Percentiles rank a stretch among this genome's conserved stretches.
These are phyloP conservation scores for Rhynchotus rufescens DNA, from an alignment of 2,797 vertebrate species.

Conservation along the genomic window DNA sequence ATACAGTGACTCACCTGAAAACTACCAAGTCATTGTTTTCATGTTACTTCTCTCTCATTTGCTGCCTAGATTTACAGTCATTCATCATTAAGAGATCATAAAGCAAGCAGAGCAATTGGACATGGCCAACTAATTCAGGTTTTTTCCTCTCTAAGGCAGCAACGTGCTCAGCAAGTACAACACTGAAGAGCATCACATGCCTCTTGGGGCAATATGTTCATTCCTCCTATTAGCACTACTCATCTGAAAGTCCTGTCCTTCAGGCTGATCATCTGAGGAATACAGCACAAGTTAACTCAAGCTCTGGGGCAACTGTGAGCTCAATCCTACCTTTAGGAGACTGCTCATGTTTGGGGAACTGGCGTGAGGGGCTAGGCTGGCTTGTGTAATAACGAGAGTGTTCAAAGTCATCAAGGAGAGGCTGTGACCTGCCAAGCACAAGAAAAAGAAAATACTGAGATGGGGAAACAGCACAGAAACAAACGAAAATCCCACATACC, in stretches of 20 bases:
- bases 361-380: conserved; percentile 71
- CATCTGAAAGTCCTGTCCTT: neutral
- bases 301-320: neutral
- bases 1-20: conserved; percentile 21
- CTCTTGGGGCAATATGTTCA: neutral
- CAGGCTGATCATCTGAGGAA: neutral
- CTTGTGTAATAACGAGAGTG: conserved; percentile 45
- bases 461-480: neutral
- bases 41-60: conserved; percentile 5
- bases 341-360: conserved; percentile 71
- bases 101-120: neutral
- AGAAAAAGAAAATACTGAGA: neutral
- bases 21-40: neutral
- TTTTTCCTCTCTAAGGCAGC: neutral
- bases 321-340: conserved; percentile 79
- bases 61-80: conserved; percentile 4
- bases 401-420: conserved; percentile 55
- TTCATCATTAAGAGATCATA: neutral
- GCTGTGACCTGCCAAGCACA: conserved; percentile 70
- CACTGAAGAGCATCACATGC: neutral
- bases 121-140: neutral
- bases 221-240: neutral
- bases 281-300: neutral
- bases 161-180: neutral
- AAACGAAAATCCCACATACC: neutral